Evolutionary conservation across 1,140 invertebrate species (phyloP), one percentile per base, ranked within the genome.

Genomic region (Antheraea pernyi): DNA sequence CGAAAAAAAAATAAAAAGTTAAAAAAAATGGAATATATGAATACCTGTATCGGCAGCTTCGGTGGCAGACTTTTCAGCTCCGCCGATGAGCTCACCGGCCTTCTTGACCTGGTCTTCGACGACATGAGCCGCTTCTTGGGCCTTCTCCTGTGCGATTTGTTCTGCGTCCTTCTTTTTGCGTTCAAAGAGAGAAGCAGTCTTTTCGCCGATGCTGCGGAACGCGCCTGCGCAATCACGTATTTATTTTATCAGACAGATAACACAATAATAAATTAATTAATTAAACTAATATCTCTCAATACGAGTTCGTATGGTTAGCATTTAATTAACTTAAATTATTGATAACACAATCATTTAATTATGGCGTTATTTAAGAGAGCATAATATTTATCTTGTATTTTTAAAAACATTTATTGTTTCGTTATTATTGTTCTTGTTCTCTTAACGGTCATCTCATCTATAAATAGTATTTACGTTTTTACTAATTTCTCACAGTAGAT

Each of bases 141-240:
- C 93, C 83, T 94, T 94, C 73, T 94, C 93, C 36, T 82, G 74
- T n/a, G 94, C 94, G 69, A 94, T 69, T 69, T 94, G 92, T 72
- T 93, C 93, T 8, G 91, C 94, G 85, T 95, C 94, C 71, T 94
- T 94, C 92, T 95, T 95, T 92, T 95, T 95, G 70, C 92, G 91
- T 58, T 94, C 94, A 85, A 95, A 94, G 65, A 95, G 88, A 19
- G 93, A 93, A 46, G 93, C 93, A 36, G 94, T 94, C 86, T 94
- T 94, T 86, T 94, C 94, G 75, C 94, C 94, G 84, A 94, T 90
- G 87, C 88, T 94, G 86, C 93, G 93, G 89, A 94, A 92, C 68
- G 94, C 94, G 42, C 93, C 94, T 94, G 80, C 37, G 72, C 46
- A 67, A 59, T 72, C 13, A 69, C 61, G 42, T 13, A 13, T 16